Percentiles rank a stretch among this genome's conserved stretches.
Conservation (phyloP, 2,888 invertebrate species). For the Morinoia aosen region DNA sequence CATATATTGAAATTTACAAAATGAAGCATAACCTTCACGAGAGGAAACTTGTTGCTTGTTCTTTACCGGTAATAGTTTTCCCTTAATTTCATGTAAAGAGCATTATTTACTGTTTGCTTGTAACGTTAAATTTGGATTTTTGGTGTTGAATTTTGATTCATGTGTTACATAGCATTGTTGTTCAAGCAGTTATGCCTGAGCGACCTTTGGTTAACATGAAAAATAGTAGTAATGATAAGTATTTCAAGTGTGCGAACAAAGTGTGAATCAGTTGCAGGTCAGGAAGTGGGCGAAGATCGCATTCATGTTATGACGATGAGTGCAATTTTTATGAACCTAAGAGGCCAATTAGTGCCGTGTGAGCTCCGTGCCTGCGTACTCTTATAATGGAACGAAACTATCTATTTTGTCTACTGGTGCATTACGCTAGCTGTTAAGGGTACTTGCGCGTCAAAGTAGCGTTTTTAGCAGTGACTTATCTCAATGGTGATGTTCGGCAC, state of each 20-base stretch:
- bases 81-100: neutral
- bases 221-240: neutral
- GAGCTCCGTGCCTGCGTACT: constrained; percentile 41
- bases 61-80: neutral
- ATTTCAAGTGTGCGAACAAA: neutral
- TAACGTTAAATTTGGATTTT: neutral
- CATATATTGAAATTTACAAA: neutral
- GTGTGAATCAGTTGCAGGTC: neutral
- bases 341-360: neutral
- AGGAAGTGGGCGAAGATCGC: neutral
- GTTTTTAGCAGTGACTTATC: neutral
- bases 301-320: neutral
- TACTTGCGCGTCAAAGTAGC: neutral
- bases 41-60: neutral
- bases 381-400: neutral
- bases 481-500: neutral
- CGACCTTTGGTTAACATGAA: neutral
- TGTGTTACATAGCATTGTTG: neutral
- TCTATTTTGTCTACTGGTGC: constrained; percentile 42
- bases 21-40: neutral
- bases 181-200: neutral
- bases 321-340: constrained; percentile 14
- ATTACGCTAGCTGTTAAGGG: neutral
- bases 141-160: neutral
- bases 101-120: neutral